These are phyloP conservation scores for Octodon degus DNA, from an alignment of 2,113 vertebrate species.

Conservation along the genomic window DNA sequence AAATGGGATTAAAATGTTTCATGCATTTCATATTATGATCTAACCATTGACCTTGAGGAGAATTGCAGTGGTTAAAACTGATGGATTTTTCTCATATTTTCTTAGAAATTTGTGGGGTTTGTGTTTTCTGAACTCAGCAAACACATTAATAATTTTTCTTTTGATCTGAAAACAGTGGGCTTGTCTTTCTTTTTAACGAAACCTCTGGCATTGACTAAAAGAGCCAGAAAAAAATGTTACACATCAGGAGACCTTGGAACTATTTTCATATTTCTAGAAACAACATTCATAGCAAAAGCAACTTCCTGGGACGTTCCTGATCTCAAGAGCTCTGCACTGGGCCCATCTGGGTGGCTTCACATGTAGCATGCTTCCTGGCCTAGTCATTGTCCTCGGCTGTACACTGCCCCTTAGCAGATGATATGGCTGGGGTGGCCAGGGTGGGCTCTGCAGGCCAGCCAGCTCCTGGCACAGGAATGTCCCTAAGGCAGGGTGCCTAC, in stretches of 20 bases:
- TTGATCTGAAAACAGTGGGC: conserved; percentile 40
- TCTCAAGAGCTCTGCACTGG: fast-evolving
- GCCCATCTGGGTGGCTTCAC: fast-evolving
- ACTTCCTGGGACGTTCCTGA: neutral
- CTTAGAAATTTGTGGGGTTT: conserved; percentile 34
- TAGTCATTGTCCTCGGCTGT: neutral
- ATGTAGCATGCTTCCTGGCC: neutral
- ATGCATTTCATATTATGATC: neutral
- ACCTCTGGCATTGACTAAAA: neutral
- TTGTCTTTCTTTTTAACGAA: conserved; percentile 28
- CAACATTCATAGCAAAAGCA: no score
- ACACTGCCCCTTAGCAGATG: neutral
- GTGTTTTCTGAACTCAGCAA: conserved; percentile 49
- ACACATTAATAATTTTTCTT: conserved; percentile 39
- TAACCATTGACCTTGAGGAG: neutral
- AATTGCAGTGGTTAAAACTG: neutral
- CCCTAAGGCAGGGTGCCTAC: neutral
- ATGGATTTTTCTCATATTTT: conserved; percentile 56
- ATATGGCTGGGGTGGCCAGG: neutral
- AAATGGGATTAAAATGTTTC: neutral
- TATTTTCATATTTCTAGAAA: conserved; percentile 6
- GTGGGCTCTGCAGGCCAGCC: neutral
- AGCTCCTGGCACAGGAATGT: neutral
- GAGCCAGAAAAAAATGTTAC: neutral
- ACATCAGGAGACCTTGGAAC: neutral